Percentiles rank a stretch among this genome's conserved stretches.
These are phyloP conservation scores for Eupithecia insigniata DNA, from an alignment of 2,888 invertebrate species.

Conservation along the genomic window DNA sequence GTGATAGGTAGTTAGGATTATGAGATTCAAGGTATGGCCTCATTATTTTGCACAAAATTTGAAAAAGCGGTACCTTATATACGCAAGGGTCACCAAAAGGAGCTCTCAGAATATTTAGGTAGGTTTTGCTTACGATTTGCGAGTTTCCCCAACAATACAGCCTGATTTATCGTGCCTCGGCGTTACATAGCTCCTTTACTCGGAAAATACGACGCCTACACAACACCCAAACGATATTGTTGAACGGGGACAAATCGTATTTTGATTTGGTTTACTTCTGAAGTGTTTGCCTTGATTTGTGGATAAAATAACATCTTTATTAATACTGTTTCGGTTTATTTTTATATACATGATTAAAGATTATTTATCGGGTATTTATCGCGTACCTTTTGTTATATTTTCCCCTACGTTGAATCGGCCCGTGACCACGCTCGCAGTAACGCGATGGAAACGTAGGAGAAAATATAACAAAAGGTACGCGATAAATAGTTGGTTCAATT, in stretches of 20 bases:
- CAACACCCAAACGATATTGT: slow-evolving; percentile 55
- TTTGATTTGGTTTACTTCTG: slow-evolving; percentile 42
- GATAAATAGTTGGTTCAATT: too few relatives aligned
- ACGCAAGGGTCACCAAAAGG: slow-evolving; percentile 49
- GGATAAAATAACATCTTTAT: slow-evolving; percentile 11
- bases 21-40: background rate
- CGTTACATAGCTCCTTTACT: slow-evolving; percentile 62
- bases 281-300: slow-evolving; percentile 36
- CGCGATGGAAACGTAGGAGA: too few relatives aligned
- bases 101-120: slow-evolving; percentile 52
- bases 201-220: slow-evolving; percentile 58
- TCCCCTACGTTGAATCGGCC: too few relatives aligned
- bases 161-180: slow-evolving; percentile 65
- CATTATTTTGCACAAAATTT: background rate
- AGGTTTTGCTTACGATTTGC: slow-evolving; percentile 64
- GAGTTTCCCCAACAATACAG: slow-evolving; percentile 65
- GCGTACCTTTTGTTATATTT: too few relatives aligned
- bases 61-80: slow-evolving; percentile 50
- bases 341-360: too few relatives aligned
- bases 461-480: too few relatives aligned
- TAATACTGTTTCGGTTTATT: background rate
- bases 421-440: too few relatives aligned
- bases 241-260: slow-evolving; percentile 46
- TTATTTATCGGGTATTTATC: too few relatives aligned
- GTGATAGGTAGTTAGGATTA: background rate